Percentiles rank a stretch among this genome's conserved stretches.
Evolutionary conservation across 1,140 invertebrate species (phyloP).

Genomic region (Leptinotarsa texana): DNA sequence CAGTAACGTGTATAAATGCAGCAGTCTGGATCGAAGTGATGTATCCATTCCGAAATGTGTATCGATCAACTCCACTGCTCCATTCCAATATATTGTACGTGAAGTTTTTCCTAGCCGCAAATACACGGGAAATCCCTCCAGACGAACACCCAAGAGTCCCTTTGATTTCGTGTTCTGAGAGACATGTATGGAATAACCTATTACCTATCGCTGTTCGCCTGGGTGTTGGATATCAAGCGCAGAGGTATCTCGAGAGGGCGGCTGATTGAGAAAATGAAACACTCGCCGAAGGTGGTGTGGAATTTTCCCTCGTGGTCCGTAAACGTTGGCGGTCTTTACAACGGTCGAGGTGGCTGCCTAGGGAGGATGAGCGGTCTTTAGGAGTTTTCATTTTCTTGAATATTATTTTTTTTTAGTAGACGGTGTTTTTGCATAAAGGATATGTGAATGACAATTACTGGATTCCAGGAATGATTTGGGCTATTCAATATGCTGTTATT

Average conservation of each 20-base stretch:
- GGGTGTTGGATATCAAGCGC: background rate
- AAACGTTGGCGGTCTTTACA: background rate
- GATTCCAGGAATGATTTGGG: too few relatives aligned
- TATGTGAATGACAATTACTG: too few relatives aligned
- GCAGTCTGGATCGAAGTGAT: too few relatives aligned
- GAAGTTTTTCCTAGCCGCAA: conserved; percentile 2
- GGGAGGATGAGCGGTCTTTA: too few relatives aligned
- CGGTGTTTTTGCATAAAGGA: too few relatives aligned
- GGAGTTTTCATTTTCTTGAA: too few relatives aligned
- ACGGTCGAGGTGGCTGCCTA: too few relatives aligned
- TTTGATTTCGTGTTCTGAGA: conserved; percentile 6
- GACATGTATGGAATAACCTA: conserved; percentile 8
- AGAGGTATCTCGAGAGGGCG: background rate
- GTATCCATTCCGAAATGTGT: background rate
- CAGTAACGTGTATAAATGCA: too few relatives aligned
- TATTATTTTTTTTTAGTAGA: too few relatives aligned
- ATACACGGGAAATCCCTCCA: background rate
- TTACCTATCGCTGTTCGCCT: conserved; percentile 4
- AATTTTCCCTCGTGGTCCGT: background rate
- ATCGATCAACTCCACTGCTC: background rate
- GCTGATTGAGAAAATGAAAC: conserved; percentile 8
- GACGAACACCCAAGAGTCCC: background rate
- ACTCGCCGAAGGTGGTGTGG: conserved; percentile 1
- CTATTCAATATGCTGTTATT: too few relatives aligned
- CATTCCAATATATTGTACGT: too few relatives aligned